phyloP scores from a whole-genome alignment of 2,888 invertebrate genomes.

The Ecdyonurus torrentis region DNA sequence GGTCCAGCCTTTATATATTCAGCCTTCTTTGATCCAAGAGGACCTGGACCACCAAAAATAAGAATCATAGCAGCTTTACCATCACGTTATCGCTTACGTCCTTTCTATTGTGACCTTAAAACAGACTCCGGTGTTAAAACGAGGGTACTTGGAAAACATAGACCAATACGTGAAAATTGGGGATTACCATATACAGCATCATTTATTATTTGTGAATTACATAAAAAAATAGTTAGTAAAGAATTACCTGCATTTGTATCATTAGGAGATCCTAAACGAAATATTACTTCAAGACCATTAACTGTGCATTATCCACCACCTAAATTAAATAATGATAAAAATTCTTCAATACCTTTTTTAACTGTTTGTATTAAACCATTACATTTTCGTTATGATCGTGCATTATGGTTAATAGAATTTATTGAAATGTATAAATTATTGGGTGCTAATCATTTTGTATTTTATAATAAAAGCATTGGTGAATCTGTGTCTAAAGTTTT shows the following conservation, averaged over 20 bases:
- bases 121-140: not conserved
- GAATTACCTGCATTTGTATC: not conserved
- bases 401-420: constrained; percentile 19
- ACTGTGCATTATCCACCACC: constrained; percentile 10
- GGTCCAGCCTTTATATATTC: constrained; percentile 7
- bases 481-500: constrained; percentile 16
- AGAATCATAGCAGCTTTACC: constrained; percentile 1
- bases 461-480: constrained; percentile 20
- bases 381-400: constrained; percentile 17
- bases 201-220: constrained; percentile 5
- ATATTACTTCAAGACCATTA: not conserved
- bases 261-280: not conserved
- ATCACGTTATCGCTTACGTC: not conserved
- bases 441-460: constrained; percentile 18
- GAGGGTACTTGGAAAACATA: not conserved
- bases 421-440: constrained; percentile 18
- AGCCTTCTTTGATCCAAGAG: constrained; percentile 6
- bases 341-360: constrained; percentile 8
- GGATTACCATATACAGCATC: constrained; percentile 5
- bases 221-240: not conserved
- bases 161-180: constrained; percentile 7
- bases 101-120: constrained; percentile 2
- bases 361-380: constrained; percentile 20
- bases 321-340: constrained; percentile 14
- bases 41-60: constrained; percentile 1